Evolutionary conservation across 2,797 vertebrate species (phyloP).

Genomic region (Lindbergichthys nudifrons): DNA sequence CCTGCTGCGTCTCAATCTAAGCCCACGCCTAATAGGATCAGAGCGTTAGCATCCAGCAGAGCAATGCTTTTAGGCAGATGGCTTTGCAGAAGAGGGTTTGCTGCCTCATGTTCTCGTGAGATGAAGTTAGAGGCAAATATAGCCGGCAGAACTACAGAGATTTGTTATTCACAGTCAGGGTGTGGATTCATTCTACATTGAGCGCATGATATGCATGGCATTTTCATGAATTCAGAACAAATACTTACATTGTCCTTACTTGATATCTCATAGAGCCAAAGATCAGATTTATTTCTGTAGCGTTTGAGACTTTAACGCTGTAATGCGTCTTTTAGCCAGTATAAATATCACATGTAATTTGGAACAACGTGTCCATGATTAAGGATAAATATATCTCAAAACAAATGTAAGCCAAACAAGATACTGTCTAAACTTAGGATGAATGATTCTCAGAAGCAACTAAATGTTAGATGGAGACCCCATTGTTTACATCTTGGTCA

Average conservation of each 20-base stretch:
- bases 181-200: slow-evolving; percentile 1
- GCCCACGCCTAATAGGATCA: slow-evolving; percentile 69
- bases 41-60: slow-evolving; percentile 37
- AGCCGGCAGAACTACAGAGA: slow-evolving; percentile 5
- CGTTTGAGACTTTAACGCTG: background rate
- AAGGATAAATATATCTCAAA: background rate
- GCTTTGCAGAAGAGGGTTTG: slow-evolving; percentile 47
- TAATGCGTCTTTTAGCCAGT: background rate
- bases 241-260: too few relatives aligned
- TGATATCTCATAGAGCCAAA: slow-evolving; percentile 7
- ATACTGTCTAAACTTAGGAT: background rate
- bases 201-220: background rate
- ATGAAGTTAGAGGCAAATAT: slow-evolving; percentile 47
- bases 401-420: slow-evolving; percentile 1
- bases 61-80: slow-evolving; percentile 58
- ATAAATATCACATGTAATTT: background rate
- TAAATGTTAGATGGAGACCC: background rate
- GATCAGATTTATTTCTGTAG: background rate
- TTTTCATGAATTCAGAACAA: background rate
- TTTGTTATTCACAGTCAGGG: slow-evolving; percentile 17
- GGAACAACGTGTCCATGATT: background rate
- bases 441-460: background rate
- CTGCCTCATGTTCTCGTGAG: slow-evolving; percentile 45
- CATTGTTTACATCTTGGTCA: background rate
- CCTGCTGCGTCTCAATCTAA: slow-evolving; percentile 52